A percentile compares a stretch with the other conserved stretches of the same genome.
Conservation (phyloP, 2,888 invertebrate species). For the Epinotia bilunana region DNA sequence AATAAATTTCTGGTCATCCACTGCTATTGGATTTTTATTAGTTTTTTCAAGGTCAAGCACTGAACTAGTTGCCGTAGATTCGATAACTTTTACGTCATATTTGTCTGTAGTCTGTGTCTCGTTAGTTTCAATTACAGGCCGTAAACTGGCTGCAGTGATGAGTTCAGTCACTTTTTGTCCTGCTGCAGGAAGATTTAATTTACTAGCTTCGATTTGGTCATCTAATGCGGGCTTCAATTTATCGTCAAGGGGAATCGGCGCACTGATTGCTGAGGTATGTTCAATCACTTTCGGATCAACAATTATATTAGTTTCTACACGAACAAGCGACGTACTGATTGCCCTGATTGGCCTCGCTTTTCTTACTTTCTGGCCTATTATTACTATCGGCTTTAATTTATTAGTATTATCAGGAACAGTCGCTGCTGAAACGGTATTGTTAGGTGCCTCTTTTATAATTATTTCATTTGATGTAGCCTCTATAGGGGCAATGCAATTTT, state of each 20-base stretch:
- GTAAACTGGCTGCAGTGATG: neutral
- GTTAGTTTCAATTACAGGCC: neutral
- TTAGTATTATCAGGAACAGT: neutral
- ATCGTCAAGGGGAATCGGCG: neutral
- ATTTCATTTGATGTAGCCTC: neutral
- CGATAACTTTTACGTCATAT: too few species aligned
- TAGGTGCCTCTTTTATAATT: neutral
- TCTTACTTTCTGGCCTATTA: neutral
- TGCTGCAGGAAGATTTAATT: neutral
- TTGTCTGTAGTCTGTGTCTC: too few species aligned
- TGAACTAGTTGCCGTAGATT: neutral
- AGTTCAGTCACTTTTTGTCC: neutral
- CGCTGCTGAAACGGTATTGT: neutral
- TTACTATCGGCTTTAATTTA: neutral
- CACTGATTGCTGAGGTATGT: neutral
- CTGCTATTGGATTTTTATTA: neutral
- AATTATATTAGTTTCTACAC: neutral
- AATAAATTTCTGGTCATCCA: neutral
- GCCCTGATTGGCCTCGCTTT: neutral
- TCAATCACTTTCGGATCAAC: neutral
- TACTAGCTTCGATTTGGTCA: neutral
- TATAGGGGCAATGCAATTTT: neutral
- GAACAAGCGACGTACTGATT: conserved; percentile 4
- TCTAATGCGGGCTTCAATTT: neutral
- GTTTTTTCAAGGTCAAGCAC: neutral